Conservation (phyloP, 2,797 vertebrate genomes). For the Lutjanus campechanus region DNA sequence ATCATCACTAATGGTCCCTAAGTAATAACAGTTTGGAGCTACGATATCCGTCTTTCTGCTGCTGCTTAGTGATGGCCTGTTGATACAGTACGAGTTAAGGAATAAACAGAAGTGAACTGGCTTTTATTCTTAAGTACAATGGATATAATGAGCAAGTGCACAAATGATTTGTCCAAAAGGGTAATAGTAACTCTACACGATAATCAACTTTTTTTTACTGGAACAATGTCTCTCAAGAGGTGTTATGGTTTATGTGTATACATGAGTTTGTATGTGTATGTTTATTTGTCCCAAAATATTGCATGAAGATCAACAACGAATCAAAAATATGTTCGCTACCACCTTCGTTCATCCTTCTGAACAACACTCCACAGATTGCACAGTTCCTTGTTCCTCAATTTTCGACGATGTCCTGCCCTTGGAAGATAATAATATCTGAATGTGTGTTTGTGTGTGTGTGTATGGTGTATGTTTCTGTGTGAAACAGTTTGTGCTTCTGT, state of each 20-base stretch:
- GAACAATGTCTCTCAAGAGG: conserved; percentile 58
- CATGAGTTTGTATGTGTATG: conserved; percentile 43
- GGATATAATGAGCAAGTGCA: conserved; percentile 71
- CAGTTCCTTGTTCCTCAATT: conserved; percentile 57
- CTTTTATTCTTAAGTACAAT: conserved; percentile 64
- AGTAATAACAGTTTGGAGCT: conserved; percentile 50
- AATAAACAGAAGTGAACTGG: conserved; percentile 67
- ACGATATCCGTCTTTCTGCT: conserved; percentile 50
- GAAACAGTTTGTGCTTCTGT: conserved; percentile 41
- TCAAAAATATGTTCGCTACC: conserved; percentile 35
- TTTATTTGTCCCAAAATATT: conserved; percentile 51
- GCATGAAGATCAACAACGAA: conserved; percentile 44
- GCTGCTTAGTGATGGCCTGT: conserved; percentile 52
- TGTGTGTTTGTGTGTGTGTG: conserved; percentile 22
- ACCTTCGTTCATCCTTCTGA: conserved; percentile 42
- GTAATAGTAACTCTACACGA: conserved; percentile 62
- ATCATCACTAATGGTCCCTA: conserved; percentile 77
- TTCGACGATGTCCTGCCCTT: conserved; percentile 56
- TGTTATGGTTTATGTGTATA: conserved; percentile 63
- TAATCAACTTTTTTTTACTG: conserved; percentile 40
- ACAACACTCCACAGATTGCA: conserved; percentile 56
- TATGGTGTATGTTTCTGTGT: conserved; percentile 26
- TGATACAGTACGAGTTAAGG: conserved; percentile 48
- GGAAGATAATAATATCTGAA: conserved; percentile 54
- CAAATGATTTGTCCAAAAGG: conserved; percentile 60